Conservation (phyloP, 2,888 invertebrate genomes). For the Gnatocerus cornutus region DNA sequence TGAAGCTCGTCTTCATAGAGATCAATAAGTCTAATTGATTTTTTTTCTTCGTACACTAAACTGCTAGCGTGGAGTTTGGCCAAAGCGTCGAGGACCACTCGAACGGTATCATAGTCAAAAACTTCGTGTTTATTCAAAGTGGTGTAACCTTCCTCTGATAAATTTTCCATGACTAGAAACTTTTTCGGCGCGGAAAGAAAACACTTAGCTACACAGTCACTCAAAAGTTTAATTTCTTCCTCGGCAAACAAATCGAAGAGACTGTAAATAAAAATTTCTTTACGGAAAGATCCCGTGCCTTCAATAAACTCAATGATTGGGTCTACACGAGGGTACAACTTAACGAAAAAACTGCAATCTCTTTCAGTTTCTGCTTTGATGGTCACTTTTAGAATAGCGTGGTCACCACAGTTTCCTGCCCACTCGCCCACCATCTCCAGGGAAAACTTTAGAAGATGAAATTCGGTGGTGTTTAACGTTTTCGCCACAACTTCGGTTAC, state of each 20-base stretch:
- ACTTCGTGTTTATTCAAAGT: slow-evolving; percentile 56
- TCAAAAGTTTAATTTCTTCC: slow-evolving; percentile 51
- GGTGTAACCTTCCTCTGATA: slow-evolving; percentile 63
- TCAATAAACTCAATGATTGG: slow-evolving; percentile 58
- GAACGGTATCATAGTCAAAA: slow-evolving; percentile 61
- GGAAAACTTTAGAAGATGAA: slow-evolving; percentile 7
- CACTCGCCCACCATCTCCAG: slow-evolving; percentile 18
- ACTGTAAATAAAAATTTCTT: slow-evolving; percentile 61
- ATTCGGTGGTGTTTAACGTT: not conserved
- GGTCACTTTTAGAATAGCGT: slow-evolving; percentile 56
- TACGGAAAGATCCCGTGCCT: slow-evolving; percentile 60
- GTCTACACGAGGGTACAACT: slow-evolving; percentile 60
- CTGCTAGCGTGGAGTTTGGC: slow-evolving; percentile 67
- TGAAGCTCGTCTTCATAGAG: slow-evolving; percentile 54
- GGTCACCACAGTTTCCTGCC: slow-evolving; percentile 61
- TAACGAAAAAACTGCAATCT: slow-evolving; percentile 60
- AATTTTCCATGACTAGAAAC: slow-evolving; percentile 69
- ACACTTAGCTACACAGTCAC: slow-evolving; percentile 65
- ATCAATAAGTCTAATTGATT: slow-evolving; percentile 53
- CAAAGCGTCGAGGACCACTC: slow-evolving; percentile 61
- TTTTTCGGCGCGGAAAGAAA: slow-evolving; percentile 58
- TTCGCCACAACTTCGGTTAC: slow-evolving; percentile 7
- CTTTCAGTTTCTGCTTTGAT: slow-evolving; percentile 48
- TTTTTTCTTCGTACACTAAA: slow-evolving; percentile 65
- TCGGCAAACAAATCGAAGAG: slow-evolving; percentile 54